Percentiles rank a stretch among this genome's conserved stretches.
Evolutionary conservation across 2,888 invertebrate species (phyloP).

Genomic region (Eilema caniola): DNA sequence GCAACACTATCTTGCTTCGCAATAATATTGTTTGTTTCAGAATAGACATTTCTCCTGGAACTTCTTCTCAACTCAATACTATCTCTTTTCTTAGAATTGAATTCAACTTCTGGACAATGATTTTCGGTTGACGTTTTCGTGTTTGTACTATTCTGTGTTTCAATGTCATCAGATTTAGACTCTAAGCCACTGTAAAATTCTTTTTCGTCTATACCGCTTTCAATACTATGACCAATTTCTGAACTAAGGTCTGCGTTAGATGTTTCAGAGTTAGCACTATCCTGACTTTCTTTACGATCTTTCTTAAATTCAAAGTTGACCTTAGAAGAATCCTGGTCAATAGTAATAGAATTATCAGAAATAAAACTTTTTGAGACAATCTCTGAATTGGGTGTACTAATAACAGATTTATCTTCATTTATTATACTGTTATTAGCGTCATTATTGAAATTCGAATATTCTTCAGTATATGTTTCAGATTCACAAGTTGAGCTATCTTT

Average conservation of each 20-base stretch:
- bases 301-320: neutral
- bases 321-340: constrained; percentile 5
- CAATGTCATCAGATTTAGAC: neutral
- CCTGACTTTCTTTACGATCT: neutral
- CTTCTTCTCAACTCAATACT: too few species aligned
- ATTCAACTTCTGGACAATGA: neutral
- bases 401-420: neutral
- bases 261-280: neutral
- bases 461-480: constrained; percentile 31
- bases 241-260: neutral
- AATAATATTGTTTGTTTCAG: neutral
- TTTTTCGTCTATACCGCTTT: neutral
- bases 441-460: constrained; percentile 20
- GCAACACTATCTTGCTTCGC: neutral
- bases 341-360: neutral
- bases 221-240: neutral
- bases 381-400: constrained; percentile 7
- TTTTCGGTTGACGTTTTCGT: neutral
- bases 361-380: constrained; percentile 5
- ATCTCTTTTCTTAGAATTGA: neutral
- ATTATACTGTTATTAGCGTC: constrained; percentile 21
- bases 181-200: neutral
- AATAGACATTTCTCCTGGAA: too few species aligned
- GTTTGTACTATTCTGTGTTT: neutral
- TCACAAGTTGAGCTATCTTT: constrained; percentile 23